Evolutionary conservation across 2,888 invertebrate species (phyloP).

Genomic region (Platycheirus rosarum): DNA sequence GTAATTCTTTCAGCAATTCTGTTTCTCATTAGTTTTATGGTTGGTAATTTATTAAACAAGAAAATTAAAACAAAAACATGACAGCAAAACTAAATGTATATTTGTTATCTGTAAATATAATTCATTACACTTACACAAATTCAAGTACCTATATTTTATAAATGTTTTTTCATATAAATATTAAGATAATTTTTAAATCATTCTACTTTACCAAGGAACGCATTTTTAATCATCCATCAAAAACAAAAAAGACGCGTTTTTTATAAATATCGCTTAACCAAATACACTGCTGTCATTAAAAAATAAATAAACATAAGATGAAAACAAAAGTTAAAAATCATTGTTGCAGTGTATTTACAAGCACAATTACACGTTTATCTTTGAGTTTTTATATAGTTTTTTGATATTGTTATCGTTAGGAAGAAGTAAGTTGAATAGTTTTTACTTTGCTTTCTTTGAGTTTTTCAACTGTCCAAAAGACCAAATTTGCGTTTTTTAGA

Average conservation of each 20-base stretch:
- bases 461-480: conserved; percentile 36
- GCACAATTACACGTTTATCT: conserved; percentile 40
- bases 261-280: no score
- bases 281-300: conserved; percentile 24
- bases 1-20: conserved; percentile 78
- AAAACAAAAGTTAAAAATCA: conserved; percentile 23
- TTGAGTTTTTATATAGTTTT: conserved; percentile 48
- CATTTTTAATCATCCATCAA: no score
- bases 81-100: conserved; percentile 63
- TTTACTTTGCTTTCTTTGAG: conserved; percentile 32
- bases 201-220: not conserved
- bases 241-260: no score
- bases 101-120: conserved; percentile 62
- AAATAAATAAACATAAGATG: conserved; percentile 45
- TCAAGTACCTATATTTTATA: conserved; percentile 49
- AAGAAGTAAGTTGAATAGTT: conserved; percentile 63
- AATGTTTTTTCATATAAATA: no score
- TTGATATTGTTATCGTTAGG: conserved; percentile 55
- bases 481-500: conserved; percentile 52
- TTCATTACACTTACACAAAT: conserved; percentile 58
- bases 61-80: conserved; percentile 73
- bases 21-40: conserved; percentile 78
- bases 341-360: conserved; percentile 40
- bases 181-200: conserved; percentile 51
- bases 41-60: conserved; percentile 70